Percentiles rank a stretch among this genome's conserved stretches.
phyloP scores from a whole-genome alignment of 2,113 vertebrate genomes.

The Psilopogon haemacephalus region DNA sequence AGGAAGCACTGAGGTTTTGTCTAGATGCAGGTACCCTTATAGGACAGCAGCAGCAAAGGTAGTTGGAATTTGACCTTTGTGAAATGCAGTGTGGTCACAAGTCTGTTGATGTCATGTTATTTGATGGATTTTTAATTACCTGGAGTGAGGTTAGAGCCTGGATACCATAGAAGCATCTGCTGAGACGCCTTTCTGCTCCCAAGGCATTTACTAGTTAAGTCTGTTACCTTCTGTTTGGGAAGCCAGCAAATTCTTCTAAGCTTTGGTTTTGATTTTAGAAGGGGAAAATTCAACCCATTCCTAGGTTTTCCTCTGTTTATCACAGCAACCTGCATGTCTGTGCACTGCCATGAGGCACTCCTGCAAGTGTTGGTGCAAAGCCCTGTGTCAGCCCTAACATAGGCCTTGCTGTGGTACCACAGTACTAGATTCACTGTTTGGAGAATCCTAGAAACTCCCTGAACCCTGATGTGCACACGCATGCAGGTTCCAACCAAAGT shows the following conservation, averaged over 20 bases:
- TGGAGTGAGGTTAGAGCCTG: not conserved
- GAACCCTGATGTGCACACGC: not conserved
- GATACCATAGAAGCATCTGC: not conserved
- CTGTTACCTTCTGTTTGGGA: not conserved
- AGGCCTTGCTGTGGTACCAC: not conserved
- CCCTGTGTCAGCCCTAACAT: not conserved
- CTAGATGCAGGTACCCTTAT: not conserved
- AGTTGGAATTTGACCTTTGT: not conserved
- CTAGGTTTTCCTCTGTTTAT: not conserved
- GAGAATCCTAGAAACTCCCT: not conserved
- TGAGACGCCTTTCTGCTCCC: not conserved
- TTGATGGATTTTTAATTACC: slow-evolving; percentile 38
- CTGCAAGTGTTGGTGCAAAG: not conserved
- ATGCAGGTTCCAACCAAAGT: not conserved
- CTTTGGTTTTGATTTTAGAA: not conserved
- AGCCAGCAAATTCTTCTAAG: not conserved
- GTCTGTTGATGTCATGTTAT: not conserved
- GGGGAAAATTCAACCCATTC: not conserved
- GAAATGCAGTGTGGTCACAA: not conserved
- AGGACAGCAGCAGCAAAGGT: not conserved
- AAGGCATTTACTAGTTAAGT: not conserved
- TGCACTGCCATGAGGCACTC: not conserved
- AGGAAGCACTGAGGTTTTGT: not conserved
- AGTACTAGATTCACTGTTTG: not conserved
- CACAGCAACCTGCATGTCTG: not conserved